Percentiles rank a stretch among this genome's conserved stretches.
Evolutionary conservation across 1,140 invertebrate species (phyloP).

Genomic region (Drosophila pectinifera): DNA sequence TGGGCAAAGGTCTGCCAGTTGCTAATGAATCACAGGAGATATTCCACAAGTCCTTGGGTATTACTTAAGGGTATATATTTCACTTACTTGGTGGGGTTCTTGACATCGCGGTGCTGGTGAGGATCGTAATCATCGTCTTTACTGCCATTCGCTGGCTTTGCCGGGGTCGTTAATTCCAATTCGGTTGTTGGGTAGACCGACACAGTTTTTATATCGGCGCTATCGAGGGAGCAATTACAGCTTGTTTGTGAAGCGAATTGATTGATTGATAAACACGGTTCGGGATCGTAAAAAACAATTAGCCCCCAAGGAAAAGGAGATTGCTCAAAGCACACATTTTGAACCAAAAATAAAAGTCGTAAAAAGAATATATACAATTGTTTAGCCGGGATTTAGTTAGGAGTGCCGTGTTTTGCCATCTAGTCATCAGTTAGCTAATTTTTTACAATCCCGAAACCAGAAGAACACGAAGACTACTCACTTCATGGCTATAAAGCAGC

Average conservation of each 20-base stretch:
- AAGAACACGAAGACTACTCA: conserved; percentile 52
- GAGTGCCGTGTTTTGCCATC: conserved; percentile 20
- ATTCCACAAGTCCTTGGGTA: not conserved
- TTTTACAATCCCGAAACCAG: conserved; percentile 37
- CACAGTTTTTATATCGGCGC: conserved; percentile 49
- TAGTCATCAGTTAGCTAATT: conserved; percentile 53
- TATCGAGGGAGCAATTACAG: conserved; percentile 33
- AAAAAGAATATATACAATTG: conserved; percentile 1
- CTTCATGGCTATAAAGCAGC: conserved; percentile 59
- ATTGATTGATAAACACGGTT: conserved; percentile 52
- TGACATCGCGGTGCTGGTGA: conserved; percentile 88
- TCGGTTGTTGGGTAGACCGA: conserved; percentile 32
- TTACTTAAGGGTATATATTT: conserved; percentile 5
- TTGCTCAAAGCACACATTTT: not conserved
- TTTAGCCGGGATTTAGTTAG: not conserved
- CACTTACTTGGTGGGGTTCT: conserved; percentile 90
- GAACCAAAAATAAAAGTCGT: conserved; percentile 11
- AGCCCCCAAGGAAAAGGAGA: conserved; percentile 12
- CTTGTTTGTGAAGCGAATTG: conserved; percentile 45
- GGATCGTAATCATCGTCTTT: conserved; percentile 87
- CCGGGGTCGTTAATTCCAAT: conserved; percentile 16
- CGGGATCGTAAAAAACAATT: conserved; percentile 9
- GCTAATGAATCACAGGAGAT: conserved; percentile 68
- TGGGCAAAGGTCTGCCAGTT: conserved; percentile 89
- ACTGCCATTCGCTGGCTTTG: conserved; percentile 21